Percentiles rank a stretch among this genome's conserved stretches.
These are phyloP conservation scores for Drosophila orosa DNA, from an alignment of 1,140 invertebrate genomes.

Conservation along the genomic window DNA sequence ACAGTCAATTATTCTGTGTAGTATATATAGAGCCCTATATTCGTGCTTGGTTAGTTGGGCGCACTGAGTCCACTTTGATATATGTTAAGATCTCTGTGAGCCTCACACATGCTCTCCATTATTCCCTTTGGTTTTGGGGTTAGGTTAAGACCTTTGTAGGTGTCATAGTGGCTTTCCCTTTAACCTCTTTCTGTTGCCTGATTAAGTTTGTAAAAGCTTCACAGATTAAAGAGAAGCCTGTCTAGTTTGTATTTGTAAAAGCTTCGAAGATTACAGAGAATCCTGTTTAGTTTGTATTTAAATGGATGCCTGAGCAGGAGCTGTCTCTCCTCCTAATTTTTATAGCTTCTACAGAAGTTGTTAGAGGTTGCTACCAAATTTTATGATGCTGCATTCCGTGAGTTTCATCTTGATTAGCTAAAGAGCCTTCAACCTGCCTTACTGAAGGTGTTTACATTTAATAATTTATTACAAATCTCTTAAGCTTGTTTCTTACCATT, in stretches of 20 bases:
- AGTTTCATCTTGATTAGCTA: background rate
- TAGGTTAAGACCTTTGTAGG: no score
- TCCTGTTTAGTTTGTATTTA: no score
- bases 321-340: background rate
- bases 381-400: background rate
- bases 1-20: constrained; percentile 11
- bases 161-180: background rate
- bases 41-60: background rate
- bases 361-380: background rate
- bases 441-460: background rate
- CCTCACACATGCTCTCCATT: background rate
- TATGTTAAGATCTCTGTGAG: background rate
- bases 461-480: background rate
- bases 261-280: no score
- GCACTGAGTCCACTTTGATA: background rate
- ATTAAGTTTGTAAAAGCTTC: background rate
- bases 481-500: background rate
- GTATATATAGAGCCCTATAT: background rate
- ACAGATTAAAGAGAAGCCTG: background rate
- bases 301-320: no score
- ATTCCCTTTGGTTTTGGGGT: no score
- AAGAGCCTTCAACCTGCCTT: no score
- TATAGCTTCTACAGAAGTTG: background rate
- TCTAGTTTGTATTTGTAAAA: no score
- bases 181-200: background rate